Conservation (phyloP, 2,797 vertebrate species). For the Poecilia velifera region DNA sequence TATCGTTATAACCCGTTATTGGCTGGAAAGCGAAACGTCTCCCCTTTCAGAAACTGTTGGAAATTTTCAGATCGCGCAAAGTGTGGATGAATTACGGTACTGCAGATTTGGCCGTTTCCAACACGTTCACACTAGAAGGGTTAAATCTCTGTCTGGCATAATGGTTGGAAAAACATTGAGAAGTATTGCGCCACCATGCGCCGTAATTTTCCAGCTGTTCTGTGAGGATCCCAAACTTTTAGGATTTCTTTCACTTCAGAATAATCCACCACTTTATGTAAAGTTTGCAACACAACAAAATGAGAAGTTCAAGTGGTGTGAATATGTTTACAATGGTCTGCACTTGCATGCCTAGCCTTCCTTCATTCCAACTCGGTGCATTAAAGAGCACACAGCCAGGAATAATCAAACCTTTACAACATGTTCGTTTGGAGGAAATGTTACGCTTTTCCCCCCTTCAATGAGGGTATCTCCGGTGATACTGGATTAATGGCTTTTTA, state of each 20-base stretch:
- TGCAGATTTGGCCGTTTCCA: too few species aligned
- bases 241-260: not conserved
- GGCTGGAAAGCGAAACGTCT: too few species aligned
- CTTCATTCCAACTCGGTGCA: not conserved
- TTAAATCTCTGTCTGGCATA: too few species aligned
- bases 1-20: too few species aligned
- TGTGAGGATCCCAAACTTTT: not conserved
- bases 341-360: not conserved
- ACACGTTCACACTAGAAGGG: too few species aligned
- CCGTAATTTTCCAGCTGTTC: not conserved
- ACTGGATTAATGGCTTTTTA: not conserved
- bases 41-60: too few species aligned
- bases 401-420: not conserved
- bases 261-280: not conserved
- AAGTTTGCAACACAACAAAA: not conserved
- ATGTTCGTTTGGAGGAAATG: not conserved
- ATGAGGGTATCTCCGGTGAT: not conserved
- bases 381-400: not conserved
- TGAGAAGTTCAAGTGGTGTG: not conserved
- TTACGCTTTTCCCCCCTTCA: too few species aligned
- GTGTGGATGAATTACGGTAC: too few species aligned
- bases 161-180: too few species aligned
- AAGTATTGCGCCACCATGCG: not conserved
- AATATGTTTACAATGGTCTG: not conserved
- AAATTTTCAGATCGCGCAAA: too few species aligned